phyloP scores from a whole-genome alignment of 2,888 invertebrate genomes.

The Phrixothrix hirtus region DNA sequence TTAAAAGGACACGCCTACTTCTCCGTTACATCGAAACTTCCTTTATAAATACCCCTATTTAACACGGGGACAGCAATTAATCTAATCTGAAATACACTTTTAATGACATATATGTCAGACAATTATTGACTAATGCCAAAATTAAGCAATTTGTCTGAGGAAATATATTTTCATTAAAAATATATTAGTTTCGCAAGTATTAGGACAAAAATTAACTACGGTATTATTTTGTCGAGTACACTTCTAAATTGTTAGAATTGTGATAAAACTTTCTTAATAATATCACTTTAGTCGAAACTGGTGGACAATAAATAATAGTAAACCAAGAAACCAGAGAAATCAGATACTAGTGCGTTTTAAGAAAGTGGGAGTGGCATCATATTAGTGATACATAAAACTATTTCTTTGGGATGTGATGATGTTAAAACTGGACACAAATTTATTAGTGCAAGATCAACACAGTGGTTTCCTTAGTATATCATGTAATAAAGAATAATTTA shows the following conservation, averaged over 20 bases:
- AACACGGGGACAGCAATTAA: background rate
- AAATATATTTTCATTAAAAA: no score
- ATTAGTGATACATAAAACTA: constrained; percentile 26
- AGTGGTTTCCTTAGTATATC: constrained; percentile 5
- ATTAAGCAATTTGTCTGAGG: no score
- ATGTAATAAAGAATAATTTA: constrained; percentile 18
- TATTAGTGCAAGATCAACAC: constrained; percentile 18
- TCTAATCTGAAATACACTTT: no score
- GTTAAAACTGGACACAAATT: constrained; percentile 22
- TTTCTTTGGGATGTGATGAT: constrained; percentile 23
- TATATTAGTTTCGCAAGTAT: no score
- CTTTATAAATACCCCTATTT: constrained; percentile 17
- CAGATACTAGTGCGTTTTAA: constrained; percentile 21
- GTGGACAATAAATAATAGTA: constrained; percentile 9
- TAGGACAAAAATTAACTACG: no score
- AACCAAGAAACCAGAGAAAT: constrained; percentile 15
- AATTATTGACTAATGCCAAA: no score
- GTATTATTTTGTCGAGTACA: no score
- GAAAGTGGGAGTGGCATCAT: constrained; percentile 27
- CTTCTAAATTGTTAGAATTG: no score
- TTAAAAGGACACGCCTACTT: constrained; percentile 26
- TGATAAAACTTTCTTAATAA: no score
- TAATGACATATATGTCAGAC: no score
- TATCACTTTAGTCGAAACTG: background rate
- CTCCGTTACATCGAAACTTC: constrained; percentile 21